Base-by-base conservation (phyloP, 2,888 invertebrate species). In the Caenorhabditis auriculariae region DNA sequence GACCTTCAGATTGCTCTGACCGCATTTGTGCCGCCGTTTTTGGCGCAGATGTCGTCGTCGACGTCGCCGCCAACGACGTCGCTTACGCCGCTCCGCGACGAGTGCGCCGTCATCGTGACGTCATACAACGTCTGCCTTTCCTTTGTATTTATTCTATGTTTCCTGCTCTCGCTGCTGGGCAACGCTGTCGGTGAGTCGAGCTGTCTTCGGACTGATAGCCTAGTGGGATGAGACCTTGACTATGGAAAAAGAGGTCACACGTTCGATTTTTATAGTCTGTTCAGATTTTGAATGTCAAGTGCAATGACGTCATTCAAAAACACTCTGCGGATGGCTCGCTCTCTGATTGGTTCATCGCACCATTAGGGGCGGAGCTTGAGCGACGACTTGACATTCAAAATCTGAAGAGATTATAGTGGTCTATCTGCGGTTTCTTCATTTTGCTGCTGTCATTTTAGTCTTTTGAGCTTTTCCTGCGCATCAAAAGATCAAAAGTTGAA, bases 151-250 rank as follows among this genome's bases (percentile, higher is more conserved):
- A 12, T 48, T 3, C 44, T 52, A 5, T 56, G 56, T 12, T 57
- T 62, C 28, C 35, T 58, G 23, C 49, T 62, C 12, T 62, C 62
- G 6, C 55, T 62, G 3, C 47, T 62, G 21, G 62, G 62, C n/a
- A 62, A 62, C 46, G 57, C 62, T 17, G 51, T 62, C 21, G 60
- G 60, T 60, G 24, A 47, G 52, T 6, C n/a, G n/a, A n/a, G n/a
- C n/a, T n/a, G 3, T 27, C 29, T 27, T 27, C 17, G 27, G 41
- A 41, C 21, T 41, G 7, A n/a, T 41, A 5, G 17, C 7, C 9
- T n/a, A 41, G 21, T 43, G 6, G 7, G 6, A 39, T 19, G 21
- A 39, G 6, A 19, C 21, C n/a, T 39, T 21, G 5, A n/a, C 5
- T 7, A 39, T 19, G 6, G 21, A 5, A 17, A 19, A 39, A 39